Evolutionary conservation across 2,888 invertebrate genomes (phyloP).

Genomic region (Hartigia nigra): DNA sequence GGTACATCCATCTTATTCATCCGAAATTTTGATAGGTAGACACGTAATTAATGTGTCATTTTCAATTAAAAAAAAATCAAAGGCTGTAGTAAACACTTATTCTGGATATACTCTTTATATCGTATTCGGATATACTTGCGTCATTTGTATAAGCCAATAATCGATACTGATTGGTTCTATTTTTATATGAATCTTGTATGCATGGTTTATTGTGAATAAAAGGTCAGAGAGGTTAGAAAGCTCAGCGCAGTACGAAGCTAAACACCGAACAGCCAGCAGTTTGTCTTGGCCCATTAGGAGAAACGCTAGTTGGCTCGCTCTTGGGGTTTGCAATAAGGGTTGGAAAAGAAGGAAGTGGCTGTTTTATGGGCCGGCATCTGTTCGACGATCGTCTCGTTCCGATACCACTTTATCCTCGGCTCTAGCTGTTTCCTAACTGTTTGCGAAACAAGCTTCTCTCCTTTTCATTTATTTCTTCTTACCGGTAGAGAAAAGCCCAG

Average conservation of each 20-base stretch:
- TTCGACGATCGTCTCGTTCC: constrained; percentile 67
- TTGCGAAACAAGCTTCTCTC: constrained; percentile 61
- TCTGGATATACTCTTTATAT: too few species aligned
- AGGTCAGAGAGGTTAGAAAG: background rate
- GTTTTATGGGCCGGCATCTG: constrained; percentile 66
- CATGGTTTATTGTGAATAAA: background rate
- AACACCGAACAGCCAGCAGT: constrained; percentile 59
- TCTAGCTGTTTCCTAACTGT: constrained; percentile 65
- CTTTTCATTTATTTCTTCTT: constrained; percentile 33
- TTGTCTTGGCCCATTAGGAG: constrained; percentile 66
- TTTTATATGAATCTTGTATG: background rate
- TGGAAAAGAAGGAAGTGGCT: constrained; percentile 62
- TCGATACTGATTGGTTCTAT: background rate
- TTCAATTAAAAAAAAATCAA: too few species aligned
- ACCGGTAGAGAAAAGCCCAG: constrained; percentile 6
- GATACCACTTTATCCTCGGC: constrained; percentile 66
- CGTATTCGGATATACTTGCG: too few species aligned
- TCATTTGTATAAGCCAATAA: background rate
- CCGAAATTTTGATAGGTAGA: background rate
- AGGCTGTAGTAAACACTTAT: too few species aligned
- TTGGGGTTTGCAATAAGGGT: constrained; percentile 45
- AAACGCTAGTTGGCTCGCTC: constrained; percentile 63
- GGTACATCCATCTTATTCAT: background rate
- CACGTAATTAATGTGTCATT: background rate
- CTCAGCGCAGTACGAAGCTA: constrained; percentile 43